A percentile compares a stretch with the other conserved stretches of the same genome.
Evolutionary conservation across 1,140 invertebrate genomes (phyloP).

Genomic region (Helicoverpa armigera): DNA sequence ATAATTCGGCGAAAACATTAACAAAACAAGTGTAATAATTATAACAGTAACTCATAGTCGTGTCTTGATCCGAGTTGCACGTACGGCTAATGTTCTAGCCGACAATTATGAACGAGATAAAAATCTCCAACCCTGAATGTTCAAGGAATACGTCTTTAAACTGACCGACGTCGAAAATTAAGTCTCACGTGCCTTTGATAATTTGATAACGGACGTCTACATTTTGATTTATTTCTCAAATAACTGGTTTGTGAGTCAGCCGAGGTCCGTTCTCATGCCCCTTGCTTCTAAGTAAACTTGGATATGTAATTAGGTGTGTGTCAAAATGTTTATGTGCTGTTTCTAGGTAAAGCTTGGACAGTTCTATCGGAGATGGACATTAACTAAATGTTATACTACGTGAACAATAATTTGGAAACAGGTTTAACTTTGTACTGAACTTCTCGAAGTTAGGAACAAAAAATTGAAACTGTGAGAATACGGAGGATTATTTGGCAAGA

Average conservation of each 20-base stretch:
- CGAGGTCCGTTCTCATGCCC: slow-evolving; percentile 75
- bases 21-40: slow-evolving; percentile 55
- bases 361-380: slow-evolving; percentile 8
- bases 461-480: slow-evolving; percentile 4
- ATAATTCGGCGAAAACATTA: slow-evolving; percentile 48
- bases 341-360: slow-evolving; percentile 27
- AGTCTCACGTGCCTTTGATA: slow-evolving; percentile 84
- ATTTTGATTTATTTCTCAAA: slow-evolving; percentile 80
- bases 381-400: too few species aligned
- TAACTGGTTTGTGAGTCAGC: slow-evolving; percentile 75
- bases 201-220: slow-evolving; percentile 81
- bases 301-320: slow-evolving; percentile 44
- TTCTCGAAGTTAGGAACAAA: not conserved
- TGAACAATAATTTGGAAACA: not conserved
- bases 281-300: slow-evolving; percentile 58
- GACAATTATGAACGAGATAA: slow-evolving; percentile 80
- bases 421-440: not conserved
- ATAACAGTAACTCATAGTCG: slow-evolving; percentile 54
- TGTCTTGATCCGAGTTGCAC: slow-evolving; percentile 63
- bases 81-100: slow-evolving; percentile 80
- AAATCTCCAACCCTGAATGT: slow-evolving; percentile 68
- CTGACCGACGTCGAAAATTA: slow-evolving; percentile 83
- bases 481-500: not conserved
- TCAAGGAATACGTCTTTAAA: slow-evolving; percentile 84
- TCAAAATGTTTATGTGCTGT: slow-evolving; percentile 39